Evolutionary conservation across 2,888 invertebrate species (phyloP), one percentile per base, ranked within the genome.

Genomic region (Ferdinandea cuprea): DNA sequence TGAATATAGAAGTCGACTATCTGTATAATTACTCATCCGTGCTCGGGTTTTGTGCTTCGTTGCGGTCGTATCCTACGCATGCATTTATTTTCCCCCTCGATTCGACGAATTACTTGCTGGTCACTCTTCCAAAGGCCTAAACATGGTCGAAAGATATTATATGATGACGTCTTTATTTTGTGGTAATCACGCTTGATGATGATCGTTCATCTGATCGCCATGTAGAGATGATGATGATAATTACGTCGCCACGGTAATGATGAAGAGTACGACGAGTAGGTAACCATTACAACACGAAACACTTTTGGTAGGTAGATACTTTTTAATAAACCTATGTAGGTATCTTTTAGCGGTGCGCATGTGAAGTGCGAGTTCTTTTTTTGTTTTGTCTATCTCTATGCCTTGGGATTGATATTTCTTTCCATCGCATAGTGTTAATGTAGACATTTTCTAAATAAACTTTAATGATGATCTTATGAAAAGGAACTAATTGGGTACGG

Each of bases 391-490:
- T 7, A 35, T 11, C 11, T 44, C 19, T 30, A 28, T 30, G 28
- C 9, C 11, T 9, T 21, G 17, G 7, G 7, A 56, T 56, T 13
- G 56, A 56, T 37, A 35, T 13, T 15, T 21, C 2, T 35, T 13
- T 15, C 37, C 2, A 52, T 17, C 5, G 52, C 52, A 30, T 17
- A 56, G 54, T 56, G 37, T 58, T 40, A 58, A 58, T 15, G 28
- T 58, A 58, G 25, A 58, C 15, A 40, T 42, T 46, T 44, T 61
- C 44, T 44, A 30, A 61, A 44, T 61, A 61, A 61, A 61, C 44
- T 46, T 61, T 61, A 61, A 61, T 61, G 44, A 61, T 42, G 28
- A 61, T 32, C 19, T 9, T 44, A 58, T 58, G 40, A 58, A 58
- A 58, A 17, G 21, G 13, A 61, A 61, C 30, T 61, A 61, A 61